Evolutionary conservation across 92 coral and sea anemone genomes (phyloP), one percentile per base, ranked within the genome.

Genomic region (Epizoanthus illoricatus): DNA sequence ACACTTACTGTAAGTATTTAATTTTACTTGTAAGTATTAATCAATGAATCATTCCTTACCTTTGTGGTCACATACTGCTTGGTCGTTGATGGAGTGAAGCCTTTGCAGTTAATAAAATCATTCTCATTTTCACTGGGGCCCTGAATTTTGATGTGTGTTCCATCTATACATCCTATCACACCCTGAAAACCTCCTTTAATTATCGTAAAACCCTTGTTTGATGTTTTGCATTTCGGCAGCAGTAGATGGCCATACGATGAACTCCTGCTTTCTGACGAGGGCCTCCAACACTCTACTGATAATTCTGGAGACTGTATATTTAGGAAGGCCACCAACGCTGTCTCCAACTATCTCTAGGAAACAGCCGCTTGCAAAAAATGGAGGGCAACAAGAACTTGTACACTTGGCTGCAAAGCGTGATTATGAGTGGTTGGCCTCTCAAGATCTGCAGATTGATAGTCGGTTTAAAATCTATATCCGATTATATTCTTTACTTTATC

Each of bases 271-370:
- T 58, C 18, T 12, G 62, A n/a, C 20, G 18, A 64, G 69, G 0
- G 69, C 69, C 24, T 6, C 19, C 19, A 41, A 65, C 19, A 65
- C 69, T 28, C 39, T 28, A 65, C 69, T 65, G 69, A 65, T 65
- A 65, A 20, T 65, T 65, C 69, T 65, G 9, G 39, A 65, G 36
- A 23, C 69, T 39, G 69, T 65, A 39, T 12, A 19, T 13, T 65
- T 65, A 28, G 69, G 69, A 7, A 20, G 4, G 69, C 24, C 67
- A n/a, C 67, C 67, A 62, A 62, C 67, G 67, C 33, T 62, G 19
- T 62, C 67, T 23, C 67, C 67, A 23, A 62, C 24, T n/a, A 62
- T n/a, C 19, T 62, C 67, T 15, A 62, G 67, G 67, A 62, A 62
- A 62, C 67, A 15, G 16, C 67, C 67, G 19, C 39, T 65, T 7